A percentile compares a stretch with the other conserved stretches of the same genome.
Conservation (phyloP, 2,888 invertebrate species). For the Sinhomidia bicolor region DNA sequence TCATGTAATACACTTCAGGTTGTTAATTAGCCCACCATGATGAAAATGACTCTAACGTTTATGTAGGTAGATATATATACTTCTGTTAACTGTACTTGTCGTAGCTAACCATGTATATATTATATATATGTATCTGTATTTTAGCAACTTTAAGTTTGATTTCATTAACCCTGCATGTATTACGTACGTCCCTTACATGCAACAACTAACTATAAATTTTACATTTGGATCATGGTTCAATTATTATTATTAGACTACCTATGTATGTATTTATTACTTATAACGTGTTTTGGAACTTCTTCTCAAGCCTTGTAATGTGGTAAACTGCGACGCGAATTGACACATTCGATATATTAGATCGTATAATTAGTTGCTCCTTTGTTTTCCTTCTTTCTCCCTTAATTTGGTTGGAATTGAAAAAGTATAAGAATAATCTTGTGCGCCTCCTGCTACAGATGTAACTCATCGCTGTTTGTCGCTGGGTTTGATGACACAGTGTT, state of each 20-base stretch:
- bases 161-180: background rate
- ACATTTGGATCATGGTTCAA: background rate
- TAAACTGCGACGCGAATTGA: slow-evolving; percentile 49
- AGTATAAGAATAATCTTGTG: slow-evolving; percentile 28
- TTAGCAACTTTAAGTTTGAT: background rate
- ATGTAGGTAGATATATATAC: background rate
- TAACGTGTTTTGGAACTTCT: slow-evolving; percentile 16
- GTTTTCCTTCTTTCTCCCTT: background rate
- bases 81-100: no score
- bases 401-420: slow-evolving; percentile 59
- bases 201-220: background rate
- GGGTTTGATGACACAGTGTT: slow-evolving; percentile 78
- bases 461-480: slow-evolving; percentile 77
- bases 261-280: background rate
- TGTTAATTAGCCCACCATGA: slow-evolving; percentile 67
- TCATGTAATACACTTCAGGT: slow-evolving; percentile 72
- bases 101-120: no score
- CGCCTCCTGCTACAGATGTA: slow-evolving; percentile 77
- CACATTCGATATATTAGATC: slow-evolving; percentile 23
- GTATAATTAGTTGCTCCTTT: slow-evolving; percentile 3
- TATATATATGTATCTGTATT: no score
- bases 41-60: slow-evolving; percentile 56
- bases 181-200: background rate
- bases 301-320: slow-evolving; percentile 14
- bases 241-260: background rate